Evolutionary conservation across 2,888 invertebrate species (phyloP).

Genomic region (Eupithecia abbreviata): DNA sequence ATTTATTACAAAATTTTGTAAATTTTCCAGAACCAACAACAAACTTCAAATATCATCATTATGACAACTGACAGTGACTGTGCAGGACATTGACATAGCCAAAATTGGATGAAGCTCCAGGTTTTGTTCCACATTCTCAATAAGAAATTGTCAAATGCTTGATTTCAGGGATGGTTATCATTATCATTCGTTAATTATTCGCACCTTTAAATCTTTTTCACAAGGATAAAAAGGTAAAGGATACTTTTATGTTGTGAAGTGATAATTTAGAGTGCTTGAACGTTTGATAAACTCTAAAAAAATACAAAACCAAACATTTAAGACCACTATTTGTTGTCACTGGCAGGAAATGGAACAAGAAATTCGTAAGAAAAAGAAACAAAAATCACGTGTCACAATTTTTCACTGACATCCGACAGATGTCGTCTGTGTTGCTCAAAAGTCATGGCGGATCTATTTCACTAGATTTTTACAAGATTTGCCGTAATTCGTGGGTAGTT

Average conservation of each 20-base stretch:
- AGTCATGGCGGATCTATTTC: slow-evolving; percentile 82
- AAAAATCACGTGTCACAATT: slow-evolving; percentile 77
- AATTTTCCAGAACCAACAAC: slow-evolving; percentile 20
- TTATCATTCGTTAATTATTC: background rate
- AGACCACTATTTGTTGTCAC: slow-evolving; percentile 31
- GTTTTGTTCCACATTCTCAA: background rate
- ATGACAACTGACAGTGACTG: background rate
- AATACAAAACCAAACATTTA: background rate
- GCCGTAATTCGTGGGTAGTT: slow-evolving; percentile 80
- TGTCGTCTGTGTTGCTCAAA: slow-evolving; percentile 76
- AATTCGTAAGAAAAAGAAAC: slow-evolving; percentile 63
- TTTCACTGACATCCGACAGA: slow-evolving; percentile 63
- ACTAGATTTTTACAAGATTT: slow-evolving; percentile 73
- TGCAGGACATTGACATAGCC: background rate
- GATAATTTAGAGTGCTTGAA: background rate
- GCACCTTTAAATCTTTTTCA: background rate
- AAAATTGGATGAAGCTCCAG: background rate
- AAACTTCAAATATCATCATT: slow-evolving; percentile 11
- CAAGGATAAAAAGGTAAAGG: background rate
- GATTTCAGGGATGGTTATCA: background rate
- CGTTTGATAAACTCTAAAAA: background rate
- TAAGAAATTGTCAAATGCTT: background rate
- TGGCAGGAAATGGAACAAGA: slow-evolving; percentile 71
- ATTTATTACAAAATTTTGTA: slow-evolving; percentile 16
- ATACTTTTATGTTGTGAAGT: background rate